These are phyloP conservation scores for Liodrosophila aerea DNA, from an alignment of 2,888 invertebrate genomes.

Conservation along the genomic window DNA sequence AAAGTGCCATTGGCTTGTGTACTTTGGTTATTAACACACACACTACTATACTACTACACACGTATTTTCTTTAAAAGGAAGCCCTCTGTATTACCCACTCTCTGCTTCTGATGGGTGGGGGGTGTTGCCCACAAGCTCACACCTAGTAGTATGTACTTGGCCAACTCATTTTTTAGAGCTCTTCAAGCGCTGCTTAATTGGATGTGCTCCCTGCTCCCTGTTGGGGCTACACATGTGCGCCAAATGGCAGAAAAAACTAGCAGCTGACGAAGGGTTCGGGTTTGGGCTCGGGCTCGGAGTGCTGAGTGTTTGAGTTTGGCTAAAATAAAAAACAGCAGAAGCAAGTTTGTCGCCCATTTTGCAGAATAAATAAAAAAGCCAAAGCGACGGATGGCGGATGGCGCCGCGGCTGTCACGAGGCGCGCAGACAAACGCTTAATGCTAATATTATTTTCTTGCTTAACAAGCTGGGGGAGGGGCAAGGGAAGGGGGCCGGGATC, in stretches of 20 bases:
- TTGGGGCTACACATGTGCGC: constrained; percentile 53
- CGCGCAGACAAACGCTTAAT: constrained; percentile 75
- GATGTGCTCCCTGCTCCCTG: constrained; percentile 48
- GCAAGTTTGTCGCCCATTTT: constrained; percentile 76
- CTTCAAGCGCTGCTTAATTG: constrained; percentile 72
- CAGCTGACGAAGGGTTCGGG: background rate
- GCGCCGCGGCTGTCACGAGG: constrained; percentile 63
- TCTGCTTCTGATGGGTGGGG: too few species aligned
- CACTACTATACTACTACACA: too few species aligned
- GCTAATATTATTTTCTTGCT: constrained; percentile 76
- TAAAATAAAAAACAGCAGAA: constrained; percentile 28
- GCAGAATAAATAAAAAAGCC: constrained; percentile 65
- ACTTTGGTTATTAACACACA: constrained; percentile 6
- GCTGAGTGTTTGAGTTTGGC: too few species aligned
- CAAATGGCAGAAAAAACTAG: constrained; percentile 46
- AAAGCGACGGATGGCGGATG: constrained; percentile 38
- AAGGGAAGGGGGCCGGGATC: constrained; percentile 4
- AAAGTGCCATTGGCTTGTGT: background rate
- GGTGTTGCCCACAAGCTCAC: constrained; percentile 10
- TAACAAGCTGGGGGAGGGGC: constrained; percentile 53
- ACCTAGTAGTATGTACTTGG: constrained; percentile 9
- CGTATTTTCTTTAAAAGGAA: constrained; percentile 29
- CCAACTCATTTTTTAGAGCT: constrained; percentile 60
- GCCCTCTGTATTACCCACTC: constrained; percentile 25
- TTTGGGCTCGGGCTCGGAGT: background rate